Percentiles rank a stretch among this genome's conserved stretches.
Conservation (phyloP, 2,888 invertebrate species). For the Caprella mutica region DNA sequence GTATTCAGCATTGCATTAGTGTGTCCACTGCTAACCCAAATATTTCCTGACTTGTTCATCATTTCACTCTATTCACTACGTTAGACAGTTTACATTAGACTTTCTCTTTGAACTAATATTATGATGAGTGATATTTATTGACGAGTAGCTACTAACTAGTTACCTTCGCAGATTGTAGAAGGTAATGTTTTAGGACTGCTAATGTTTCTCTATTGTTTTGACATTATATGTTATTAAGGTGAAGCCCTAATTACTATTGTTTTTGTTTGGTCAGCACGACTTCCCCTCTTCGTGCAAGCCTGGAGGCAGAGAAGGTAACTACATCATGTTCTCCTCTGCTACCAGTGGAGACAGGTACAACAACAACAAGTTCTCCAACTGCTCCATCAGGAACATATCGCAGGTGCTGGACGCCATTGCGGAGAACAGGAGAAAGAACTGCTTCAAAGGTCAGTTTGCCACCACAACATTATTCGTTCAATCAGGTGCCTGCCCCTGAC, state of each 20-base stretch:
- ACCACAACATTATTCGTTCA: no score
- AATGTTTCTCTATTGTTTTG: no score
- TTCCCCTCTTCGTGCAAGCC: slow-evolving; percentile 35
- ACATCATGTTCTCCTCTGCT: slow-evolving; percentile 98
- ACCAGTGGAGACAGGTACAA: slow-evolving; percentile 96
- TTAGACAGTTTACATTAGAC: no score
- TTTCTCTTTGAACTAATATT: no score
- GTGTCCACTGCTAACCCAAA: no score
- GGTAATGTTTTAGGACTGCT: no score
- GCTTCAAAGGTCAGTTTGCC: slow-evolving; percentile 60
- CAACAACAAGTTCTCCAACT: slow-evolving; percentile 92
- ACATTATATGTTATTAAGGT: neutral
- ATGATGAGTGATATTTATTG: no score
- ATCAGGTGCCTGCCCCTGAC: no score
- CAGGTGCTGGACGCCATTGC: slow-evolving; percentile 84
- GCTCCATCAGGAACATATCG: slow-evolving; percentile 89
- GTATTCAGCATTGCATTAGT: neutral
- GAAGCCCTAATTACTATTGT: neutral
- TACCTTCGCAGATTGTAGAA: no score
- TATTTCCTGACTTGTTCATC: no score
- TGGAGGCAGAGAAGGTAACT: slow-evolving; percentile 80
- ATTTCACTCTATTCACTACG: no score
- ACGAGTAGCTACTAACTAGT: no score
- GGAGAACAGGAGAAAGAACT: slow-evolving; percentile 81
- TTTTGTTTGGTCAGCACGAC: slow-evolving; percentile 26